A percentile compares a stretch with the other conserved stretches of the same genome.
Conservation (phyloP, 2,888 invertebrate genomes). For the Ophraella communa region DNA sequence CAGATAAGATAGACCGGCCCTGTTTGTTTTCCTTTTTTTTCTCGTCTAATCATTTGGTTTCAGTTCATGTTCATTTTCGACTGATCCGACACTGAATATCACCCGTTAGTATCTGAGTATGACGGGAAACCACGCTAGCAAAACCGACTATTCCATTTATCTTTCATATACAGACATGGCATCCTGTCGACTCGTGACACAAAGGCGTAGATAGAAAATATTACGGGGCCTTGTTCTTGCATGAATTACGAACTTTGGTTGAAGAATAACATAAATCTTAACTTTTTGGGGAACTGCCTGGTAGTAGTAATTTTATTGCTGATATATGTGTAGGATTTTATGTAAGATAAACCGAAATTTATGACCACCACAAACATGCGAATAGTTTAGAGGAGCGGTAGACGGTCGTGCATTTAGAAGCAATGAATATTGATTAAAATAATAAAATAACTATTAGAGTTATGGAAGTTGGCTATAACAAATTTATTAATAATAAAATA, state of each 20-base stretch:
- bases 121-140: conserved; percentile 29
- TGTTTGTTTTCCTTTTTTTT: neutral
- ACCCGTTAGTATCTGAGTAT: conserved; percentile 10
- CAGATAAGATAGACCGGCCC: neutral
- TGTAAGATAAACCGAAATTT: neutral
- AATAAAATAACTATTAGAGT: too few species aligned
- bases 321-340: neutral
- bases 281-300: neutral
- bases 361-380: neutral
- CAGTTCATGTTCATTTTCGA: conserved; percentile 3
- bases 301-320: neutral
- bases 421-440: too few species aligned
- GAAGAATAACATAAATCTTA: neutral
- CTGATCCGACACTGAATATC: conserved; percentile 15
- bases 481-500: too few species aligned
- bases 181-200: conserved; percentile 40
- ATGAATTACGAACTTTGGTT: neutral
- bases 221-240: conserved; percentile 1
- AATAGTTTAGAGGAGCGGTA: neutral
- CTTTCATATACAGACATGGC: conserved; percentile 43
- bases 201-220: conserved; percentile 12
- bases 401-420: too few species aligned
- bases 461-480: too few species aligned
- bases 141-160: conserved; percentile 46
- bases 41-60: conserved; percentile 3